Evolutionary conservation across 2,797 vertebrate species (phyloP).

Genomic region (Leptodactylus fallax): DNA sequence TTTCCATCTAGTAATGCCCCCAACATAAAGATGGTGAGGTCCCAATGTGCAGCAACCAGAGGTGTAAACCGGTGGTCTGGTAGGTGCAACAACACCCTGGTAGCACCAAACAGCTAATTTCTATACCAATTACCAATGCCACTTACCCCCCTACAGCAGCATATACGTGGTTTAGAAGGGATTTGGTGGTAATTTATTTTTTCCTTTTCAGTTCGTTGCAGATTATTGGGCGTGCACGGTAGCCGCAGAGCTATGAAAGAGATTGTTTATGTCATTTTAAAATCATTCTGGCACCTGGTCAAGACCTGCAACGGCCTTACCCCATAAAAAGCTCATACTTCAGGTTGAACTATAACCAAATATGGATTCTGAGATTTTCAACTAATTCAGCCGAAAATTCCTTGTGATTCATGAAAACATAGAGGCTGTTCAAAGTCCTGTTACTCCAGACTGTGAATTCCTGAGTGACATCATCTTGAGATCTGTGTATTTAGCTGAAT

Average conservation of each 20-base stretch:
- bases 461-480: constrained; percentile 32
- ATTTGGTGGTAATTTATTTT: not conserved
- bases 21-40: too few species aligned
- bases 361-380: constrained; percentile 63
- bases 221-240: not conserved
- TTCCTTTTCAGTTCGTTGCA: not conserved
- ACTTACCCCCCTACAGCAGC: too few species aligned
- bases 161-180: too few species aligned
- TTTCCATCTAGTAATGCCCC: too few species aligned
- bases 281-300: constrained; percentile 10
- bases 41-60: too few species aligned
- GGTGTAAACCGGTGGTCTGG: too few species aligned
- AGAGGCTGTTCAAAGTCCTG: not conserved
- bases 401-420: constrained; percentile 35
- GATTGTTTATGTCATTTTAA: not conserved
- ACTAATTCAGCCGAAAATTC: constrained; percentile 44
- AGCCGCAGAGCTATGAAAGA: not conserved
- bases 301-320: not conserved
- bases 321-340: not conserved
- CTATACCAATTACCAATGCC: too few species aligned
- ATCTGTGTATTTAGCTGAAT: constrained; percentile 39
- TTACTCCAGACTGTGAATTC: constrained; percentile 22
- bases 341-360: constrained; percentile 65
- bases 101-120: too few species aligned
- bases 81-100: too few species aligned